phyloP scores from a whole-genome alignment of 2,113 vertebrate genomes.

The Chinchilla lanigera region DNA sequence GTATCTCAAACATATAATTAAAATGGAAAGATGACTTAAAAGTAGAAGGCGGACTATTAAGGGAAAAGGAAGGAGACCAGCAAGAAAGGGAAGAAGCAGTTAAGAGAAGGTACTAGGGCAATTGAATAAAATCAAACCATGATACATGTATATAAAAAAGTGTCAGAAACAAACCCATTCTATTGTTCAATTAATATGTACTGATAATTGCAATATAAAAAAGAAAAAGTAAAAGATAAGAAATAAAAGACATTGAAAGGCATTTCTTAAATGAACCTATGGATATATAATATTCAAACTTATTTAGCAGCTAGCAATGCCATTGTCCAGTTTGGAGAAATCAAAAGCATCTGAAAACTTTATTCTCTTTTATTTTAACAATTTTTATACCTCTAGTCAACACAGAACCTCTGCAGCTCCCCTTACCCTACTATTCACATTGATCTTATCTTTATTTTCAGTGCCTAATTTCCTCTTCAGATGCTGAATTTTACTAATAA shows the following conservation, averaged over 20 bases:
- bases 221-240: background rate
- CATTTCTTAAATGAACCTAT: constrained; percentile 25
- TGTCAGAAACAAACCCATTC: background rate
- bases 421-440: background rate
- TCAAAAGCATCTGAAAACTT: background rate
- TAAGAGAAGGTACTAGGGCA: too few species aligned
- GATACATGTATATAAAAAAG: background rate
- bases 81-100: too few species aligned
- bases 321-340: background rate
- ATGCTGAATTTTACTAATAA: background rate
- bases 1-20: too few species aligned
- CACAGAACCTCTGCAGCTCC: background rate
- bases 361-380: background rate
- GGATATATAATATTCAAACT: background rate
- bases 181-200: background rate
- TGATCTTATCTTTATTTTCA: background rate
- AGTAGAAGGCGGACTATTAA: too few species aligned
- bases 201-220: background rate
- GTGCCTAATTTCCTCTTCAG: background rate
- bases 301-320: background rate
- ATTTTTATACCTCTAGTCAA: background rate
- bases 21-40: too few species aligned
- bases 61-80: too few species aligned
- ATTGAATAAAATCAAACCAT: too few species aligned
- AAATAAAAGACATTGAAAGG: background rate